Evolutionary conservation across 92 coral and sea anemone genomes (phyloP).

Genomic region (Epizoanthus illoricatus): DNA sequence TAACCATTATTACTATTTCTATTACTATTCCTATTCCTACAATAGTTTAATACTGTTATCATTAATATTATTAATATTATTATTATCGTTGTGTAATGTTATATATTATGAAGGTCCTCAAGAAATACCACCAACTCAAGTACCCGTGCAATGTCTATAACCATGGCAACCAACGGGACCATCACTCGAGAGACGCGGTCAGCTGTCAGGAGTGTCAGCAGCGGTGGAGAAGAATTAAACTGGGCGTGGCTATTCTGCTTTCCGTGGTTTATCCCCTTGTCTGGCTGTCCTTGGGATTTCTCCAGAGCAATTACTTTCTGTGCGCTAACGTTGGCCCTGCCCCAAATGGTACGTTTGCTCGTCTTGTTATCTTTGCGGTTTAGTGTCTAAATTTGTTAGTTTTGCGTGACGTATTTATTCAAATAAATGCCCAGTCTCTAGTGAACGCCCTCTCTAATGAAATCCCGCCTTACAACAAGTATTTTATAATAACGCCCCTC

Average conservation of each 20-base stretch:
- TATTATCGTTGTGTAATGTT: too few species aligned
- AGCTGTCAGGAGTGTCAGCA: constrained; percentile 43
- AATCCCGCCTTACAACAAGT: too few species aligned
- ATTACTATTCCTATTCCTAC: too few species aligned
- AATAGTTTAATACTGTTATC: too few species aligned
- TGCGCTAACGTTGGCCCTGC: constrained; percentile 55
- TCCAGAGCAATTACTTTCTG: constrained; percentile 19
- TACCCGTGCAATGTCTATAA: constrained; percentile 30
- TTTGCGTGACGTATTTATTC: too few species aligned
- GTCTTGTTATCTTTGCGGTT: constrained; percentile 1
- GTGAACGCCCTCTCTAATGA: too few species aligned
- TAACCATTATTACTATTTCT: too few species aligned
- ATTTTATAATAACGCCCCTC: too few species aligned
- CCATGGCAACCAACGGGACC: constrained; percentile 29
- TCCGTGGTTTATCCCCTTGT: constrained; percentile 45
- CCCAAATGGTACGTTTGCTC: background rate
- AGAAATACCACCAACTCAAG: constrained; percentile 31
- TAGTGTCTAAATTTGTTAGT: background rate
- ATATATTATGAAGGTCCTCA: constrained; percentile 27
- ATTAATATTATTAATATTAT: too few species aligned
- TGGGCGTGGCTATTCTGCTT: constrained; percentile 7
- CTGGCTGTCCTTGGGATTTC: constrained; percentile 46
- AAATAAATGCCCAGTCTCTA: too few species aligned
- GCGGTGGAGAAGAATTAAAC: constrained; percentile 32
- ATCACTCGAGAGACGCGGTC: constrained; percentile 23